phyloP scores from a whole-genome alignment of 2,113 vertebrate genomes.

The Ibidorhyncha struthersii region DNA sequence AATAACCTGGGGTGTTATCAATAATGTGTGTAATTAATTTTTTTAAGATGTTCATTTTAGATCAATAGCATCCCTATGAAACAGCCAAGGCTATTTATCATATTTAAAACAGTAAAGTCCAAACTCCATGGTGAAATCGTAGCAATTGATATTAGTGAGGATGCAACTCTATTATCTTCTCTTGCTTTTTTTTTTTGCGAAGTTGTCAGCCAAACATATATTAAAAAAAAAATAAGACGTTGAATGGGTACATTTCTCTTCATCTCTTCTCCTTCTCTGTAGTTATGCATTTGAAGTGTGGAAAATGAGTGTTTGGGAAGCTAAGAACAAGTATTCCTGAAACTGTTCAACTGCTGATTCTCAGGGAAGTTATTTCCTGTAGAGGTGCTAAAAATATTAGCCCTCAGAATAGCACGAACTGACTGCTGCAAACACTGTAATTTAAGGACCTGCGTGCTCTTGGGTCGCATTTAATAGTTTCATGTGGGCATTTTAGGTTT shows the following conservation, averaged over 20 bases:
- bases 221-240: neutral
- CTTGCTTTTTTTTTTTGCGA: neutral
- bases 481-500: neutral
- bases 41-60: conserved; percentile 16
- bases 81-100: neutral
- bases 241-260: neutral
- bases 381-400: conserved; percentile 49
- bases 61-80: neutral
- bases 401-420: conserved; percentile 4
- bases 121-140: neutral
- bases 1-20: conserved; percentile 10
- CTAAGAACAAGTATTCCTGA: neutral
- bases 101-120: neutral
- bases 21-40: conserved; percentile 11
- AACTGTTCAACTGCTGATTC: conserved; percentile 3
- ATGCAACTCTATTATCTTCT: neutral
- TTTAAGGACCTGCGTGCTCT: neutral
- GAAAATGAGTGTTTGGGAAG: neutral
- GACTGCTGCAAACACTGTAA: conserved; percentile 18
- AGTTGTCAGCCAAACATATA: neutral
- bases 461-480: neutral
- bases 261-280: neutral
- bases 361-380: conserved; percentile 25
- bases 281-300: neutral
- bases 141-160: neutral